Conservation (phyloP, 2,888 invertebrate genomes). For the Eustalomyia histrio region DNA sequence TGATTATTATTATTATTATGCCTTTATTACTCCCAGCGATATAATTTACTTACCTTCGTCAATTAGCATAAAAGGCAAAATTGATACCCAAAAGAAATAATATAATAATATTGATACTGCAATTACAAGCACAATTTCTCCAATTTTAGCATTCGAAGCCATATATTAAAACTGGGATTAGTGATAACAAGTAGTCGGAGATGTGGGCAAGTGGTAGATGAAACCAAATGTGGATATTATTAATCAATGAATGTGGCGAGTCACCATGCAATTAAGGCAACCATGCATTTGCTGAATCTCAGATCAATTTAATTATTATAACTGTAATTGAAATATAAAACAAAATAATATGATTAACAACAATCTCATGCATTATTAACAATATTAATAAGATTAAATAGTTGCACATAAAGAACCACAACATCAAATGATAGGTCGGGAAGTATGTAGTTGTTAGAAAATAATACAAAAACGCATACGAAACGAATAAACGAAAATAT, state of each 20-base stretch:
- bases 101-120: constrained; percentile 81
- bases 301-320: background rate
- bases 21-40: too few relatives aligned
- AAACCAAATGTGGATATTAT: background rate
- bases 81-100: constrained; percentile 84
- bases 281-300: background rate
- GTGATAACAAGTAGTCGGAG: constrained; percentile 5
- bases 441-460: background rate
- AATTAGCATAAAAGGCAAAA: constrained; percentile 84
- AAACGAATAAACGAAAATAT: too few relatives aligned
- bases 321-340: background rate
- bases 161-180: constrained; percentile 74
- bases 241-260: background rate
- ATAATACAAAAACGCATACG: background rate
- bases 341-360: background rate
- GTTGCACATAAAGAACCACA: background rate
- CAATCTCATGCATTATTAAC: background rate
- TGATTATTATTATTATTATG: too few relatives aligned
- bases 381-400: background rate
- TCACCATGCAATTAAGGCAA: background rate
- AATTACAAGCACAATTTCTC: constrained; percentile 82
- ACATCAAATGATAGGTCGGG: constrained; percentile 33
- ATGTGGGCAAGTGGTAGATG: background rate
- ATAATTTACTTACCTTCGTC: constrained; percentile 80
- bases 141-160: constrained; percentile 83